Conservation (phyloP, 2,797 vertebrate species). For the Cuculus canorus region DNA sequence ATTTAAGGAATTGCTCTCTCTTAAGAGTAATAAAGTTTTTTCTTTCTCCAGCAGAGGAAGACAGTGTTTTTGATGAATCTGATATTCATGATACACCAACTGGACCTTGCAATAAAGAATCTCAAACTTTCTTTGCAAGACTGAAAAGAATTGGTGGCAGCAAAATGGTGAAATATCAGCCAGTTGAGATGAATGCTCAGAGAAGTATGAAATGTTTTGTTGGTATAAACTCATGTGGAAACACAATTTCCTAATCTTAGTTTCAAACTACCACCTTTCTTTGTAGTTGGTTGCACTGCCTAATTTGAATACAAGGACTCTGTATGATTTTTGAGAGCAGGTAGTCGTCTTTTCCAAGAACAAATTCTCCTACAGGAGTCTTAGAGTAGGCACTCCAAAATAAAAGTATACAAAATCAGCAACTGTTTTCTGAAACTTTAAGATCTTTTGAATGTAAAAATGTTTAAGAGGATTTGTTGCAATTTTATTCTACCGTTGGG, state of each 20-base stretch:
- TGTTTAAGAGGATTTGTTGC: not conserved
- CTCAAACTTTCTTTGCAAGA: slow-evolving; percentile 98
- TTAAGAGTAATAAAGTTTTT: slow-evolving; percentile 72
- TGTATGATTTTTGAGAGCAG: not conserved
- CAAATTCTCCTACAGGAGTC: not conserved
- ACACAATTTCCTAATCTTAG: slow-evolving; percentile 57
- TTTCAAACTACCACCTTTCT: slow-evolving; percentile 68
- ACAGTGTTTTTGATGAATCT: slow-evolving; percentile 99
- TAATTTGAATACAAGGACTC: slow-evolving; percentile 46
- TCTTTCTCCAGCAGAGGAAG: slow-evolving; percentile 89
- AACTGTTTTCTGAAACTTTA: not conserved
- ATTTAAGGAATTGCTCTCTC: slow-evolving; percentile 40
- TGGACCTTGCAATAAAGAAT: slow-evolving; percentile 95
- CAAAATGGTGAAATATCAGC: slow-evolving; percentile 99
- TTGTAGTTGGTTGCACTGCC: slow-evolving; percentile 43
- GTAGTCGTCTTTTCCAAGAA: not conserved
- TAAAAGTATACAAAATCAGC: not conserved
- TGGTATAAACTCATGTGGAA: slow-evolving; percentile 67
- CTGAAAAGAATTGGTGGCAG: slow-evolving; percentile 98
- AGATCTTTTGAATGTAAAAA: not conserved
- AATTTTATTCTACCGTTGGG: not conserved
- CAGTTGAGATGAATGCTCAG: slow-evolving; percentile 96
- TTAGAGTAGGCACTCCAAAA: not conserved
- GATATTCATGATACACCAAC: slow-evolving; percentile 98
- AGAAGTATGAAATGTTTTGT: slow-evolving; percentile 89